Base-by-base conservation (phyloP, 2,113 vertebrate genomes). In the Cyanoliseus patagonus region DNA sequence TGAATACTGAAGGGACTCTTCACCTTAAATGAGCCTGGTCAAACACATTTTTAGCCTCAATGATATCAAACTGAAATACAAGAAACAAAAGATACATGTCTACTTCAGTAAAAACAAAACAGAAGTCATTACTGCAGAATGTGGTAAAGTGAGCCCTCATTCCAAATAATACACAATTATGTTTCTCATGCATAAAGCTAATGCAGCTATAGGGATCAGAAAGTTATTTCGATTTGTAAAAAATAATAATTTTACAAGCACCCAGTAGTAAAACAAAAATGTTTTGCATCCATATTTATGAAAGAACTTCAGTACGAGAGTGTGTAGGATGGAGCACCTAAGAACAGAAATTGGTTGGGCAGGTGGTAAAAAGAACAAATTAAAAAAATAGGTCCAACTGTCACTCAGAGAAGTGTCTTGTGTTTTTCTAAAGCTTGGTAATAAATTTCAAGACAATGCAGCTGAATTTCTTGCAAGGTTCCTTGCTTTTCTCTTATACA, bases 1-100 rank as follows among this genome's bases (percentile, higher is more conserved):
- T 62, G 81, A 82, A 51, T 92, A 73, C n/a, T 86, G 67, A 96
- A 89, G 57, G 44, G 69, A 84, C 31, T 73, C 66, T 81, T 93
- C 66, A 82, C 62, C 25, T 80, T 79, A 87, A 93, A 72, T 62
- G 31, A 82, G 62, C 27, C 44, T 1, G 19, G 46, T 72, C 47
- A 93, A 96, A 91, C 24, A 69, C 12, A 59, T 89, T 89, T 86
- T 94, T 89, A 66, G n/a, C 37, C 14, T 84, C 17, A 66, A 3
- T 37, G 6, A 72, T 52, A 37, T 66, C 59, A 86, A 88, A 73
- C 39, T 62, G 57, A 93, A 90, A 79, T 33, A 13, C 20, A 76
- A 88, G 41, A 79, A 94, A 78, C 31, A 79, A 83, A 80, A 86
- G 9, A 62, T 41, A 44, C 3, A 1, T 51, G 4, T 17, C 8